Evolutionary conservation across 2,113 vertebrate genomes (phyloP).

Genomic region (Meles meles): DNA sequence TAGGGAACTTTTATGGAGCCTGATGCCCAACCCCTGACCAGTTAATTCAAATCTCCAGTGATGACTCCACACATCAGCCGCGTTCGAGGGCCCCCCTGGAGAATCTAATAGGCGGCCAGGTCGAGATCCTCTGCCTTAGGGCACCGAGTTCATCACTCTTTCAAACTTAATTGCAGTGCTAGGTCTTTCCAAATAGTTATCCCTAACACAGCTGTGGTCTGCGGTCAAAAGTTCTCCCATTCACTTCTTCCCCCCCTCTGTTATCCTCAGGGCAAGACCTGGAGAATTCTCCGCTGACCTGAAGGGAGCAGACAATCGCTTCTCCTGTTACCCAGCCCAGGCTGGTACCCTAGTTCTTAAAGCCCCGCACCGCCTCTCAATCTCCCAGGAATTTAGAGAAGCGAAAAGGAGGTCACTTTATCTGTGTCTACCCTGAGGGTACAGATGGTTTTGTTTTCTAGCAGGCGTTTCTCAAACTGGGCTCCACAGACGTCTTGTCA

Average conservation of each 20-base stretch:
- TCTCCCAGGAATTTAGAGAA: background rate
- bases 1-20: constrained; percentile 35
- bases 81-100: background rate
- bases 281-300: background rate
- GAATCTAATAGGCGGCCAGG: background rate
- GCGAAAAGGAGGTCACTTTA: background rate
- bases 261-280: background rate
- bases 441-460: background rate
- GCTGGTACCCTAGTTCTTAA: background rate
- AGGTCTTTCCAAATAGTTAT: background rate
- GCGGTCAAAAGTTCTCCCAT: background rate
- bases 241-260: background rate
- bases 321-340: background rate
- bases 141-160: background rate
- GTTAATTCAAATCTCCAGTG: constrained; percentile 38
- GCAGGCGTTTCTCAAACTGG: background rate
- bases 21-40: background rate
- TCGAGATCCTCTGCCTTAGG: constrained; percentile 8
- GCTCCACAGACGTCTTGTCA: background rate
- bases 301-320: background rate
- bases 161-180: constrained; percentile 15
- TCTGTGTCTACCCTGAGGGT: background rate
- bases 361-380: background rate
- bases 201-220: background rate
- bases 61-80: background rate